phyloP scores from a whole-genome alignment of 2,113 vertebrate genomes.

The Alethe castanea region DNA sequence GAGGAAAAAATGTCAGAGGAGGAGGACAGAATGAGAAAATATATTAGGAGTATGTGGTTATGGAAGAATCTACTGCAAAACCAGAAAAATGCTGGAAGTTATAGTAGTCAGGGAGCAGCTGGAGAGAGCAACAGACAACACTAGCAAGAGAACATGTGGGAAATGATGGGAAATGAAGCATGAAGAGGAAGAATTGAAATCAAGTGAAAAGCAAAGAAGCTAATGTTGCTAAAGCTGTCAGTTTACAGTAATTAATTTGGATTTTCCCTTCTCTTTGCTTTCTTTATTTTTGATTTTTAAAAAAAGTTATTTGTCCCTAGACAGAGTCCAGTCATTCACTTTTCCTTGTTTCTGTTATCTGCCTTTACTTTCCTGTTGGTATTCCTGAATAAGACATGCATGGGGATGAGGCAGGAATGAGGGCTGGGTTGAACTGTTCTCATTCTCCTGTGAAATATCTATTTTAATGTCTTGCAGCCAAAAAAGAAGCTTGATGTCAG shows the following conservation, averaged over 20 bases:
- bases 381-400: background rate
- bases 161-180: background rate
- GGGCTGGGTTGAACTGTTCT: background rate
- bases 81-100: background rate
- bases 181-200: slow-evolving; percentile 14
- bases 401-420: background rate
- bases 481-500: background rate
- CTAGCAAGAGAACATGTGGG: background rate
- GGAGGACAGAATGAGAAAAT: background rate
- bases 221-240: background rate
- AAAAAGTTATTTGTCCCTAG: background rate
- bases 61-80: background rate
- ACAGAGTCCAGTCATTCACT: background rate
- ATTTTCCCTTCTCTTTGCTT: background rate
- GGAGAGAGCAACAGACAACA: background rate
- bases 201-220: background rate
- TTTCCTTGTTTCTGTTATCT: background rate
- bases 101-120: slow-evolving; percentile 1
- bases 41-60: background rate
- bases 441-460: background rate
- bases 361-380: background rate
- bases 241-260: background rate
- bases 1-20: background rate
- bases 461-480: background rate
- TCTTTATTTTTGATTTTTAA: background rate